Conservation (phyloP, 2,113 vertebrate genomes). For the Malurus melanocephalus region DNA sequence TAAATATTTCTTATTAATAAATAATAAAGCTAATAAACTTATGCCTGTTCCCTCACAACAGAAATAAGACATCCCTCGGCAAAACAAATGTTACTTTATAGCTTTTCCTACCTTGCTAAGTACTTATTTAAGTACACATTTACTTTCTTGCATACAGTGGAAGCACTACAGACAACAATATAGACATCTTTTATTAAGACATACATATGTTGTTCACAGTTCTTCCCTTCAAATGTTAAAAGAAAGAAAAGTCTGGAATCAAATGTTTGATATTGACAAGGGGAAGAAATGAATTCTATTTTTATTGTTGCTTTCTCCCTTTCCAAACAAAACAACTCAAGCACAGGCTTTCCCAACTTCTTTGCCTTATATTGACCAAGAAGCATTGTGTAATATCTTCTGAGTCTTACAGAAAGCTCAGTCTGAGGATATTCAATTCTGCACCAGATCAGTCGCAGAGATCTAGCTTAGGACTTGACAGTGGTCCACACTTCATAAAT, state of each 20-base stretch:
- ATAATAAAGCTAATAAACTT: neutral
- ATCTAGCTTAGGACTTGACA: neutral
- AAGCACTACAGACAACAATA: neutral
- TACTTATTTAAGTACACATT: neutral
- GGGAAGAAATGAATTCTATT: neutral
- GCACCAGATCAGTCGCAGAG: accelerated
- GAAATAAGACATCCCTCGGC: neutral
- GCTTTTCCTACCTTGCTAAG: neutral
- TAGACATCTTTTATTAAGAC: neutral
- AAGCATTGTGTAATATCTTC: neutral
- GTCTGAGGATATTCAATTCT: neutral
- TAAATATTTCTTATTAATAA: neutral
- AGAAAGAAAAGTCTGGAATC: neutral
- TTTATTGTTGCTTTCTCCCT: neutral
- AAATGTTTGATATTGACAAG: neutral
- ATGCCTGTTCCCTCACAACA: neutral
- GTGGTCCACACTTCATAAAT: neutral
- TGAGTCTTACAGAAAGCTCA: neutral
- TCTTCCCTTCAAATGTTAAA: neutral
- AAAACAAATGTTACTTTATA: neutral
- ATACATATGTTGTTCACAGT: neutral
- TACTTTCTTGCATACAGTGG: neutral
- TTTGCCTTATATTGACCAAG: neutral
- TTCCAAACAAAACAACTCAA: neutral
- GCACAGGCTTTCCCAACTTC: neutral